Conservation (phyloP, 2,113 vertebrate species). For the Psittacula cyanocephala region DNA sequence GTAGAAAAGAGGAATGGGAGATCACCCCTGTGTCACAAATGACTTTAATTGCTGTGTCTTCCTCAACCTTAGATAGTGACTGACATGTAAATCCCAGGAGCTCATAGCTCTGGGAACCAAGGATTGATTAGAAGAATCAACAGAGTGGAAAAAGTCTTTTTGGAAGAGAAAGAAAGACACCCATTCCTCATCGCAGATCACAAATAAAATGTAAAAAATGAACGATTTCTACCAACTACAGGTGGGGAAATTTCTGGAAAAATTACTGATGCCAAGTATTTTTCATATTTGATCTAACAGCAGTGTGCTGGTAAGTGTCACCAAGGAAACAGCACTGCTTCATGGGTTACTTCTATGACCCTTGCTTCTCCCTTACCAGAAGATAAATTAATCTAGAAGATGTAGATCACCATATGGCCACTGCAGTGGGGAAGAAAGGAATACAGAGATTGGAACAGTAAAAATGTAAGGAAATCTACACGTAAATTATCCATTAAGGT, state of each 20-base stretch:
- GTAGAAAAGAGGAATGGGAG: background rate
- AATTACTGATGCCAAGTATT: background rate
- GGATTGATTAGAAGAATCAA: background rate
- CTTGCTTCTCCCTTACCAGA: rapidly evolving
- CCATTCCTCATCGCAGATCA: background rate
- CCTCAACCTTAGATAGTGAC: background rate
- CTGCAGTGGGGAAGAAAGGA: background rate
- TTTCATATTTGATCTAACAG: background rate
- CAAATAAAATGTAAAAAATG: background rate
- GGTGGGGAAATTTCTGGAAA: background rate
- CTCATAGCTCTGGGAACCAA: background rate
- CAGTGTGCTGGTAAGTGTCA: background rate
- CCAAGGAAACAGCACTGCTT: background rate
- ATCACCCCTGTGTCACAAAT: background rate
- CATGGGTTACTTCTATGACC: rapidly evolving
- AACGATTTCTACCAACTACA: background rate
- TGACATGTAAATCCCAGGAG: background rate
- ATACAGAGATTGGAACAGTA: background rate
- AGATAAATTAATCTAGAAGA: background rate
- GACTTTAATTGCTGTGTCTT: background rate
- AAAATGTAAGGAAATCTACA: background rate
- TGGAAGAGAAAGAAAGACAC: background rate
- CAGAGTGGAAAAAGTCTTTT: background rate
- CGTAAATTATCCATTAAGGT: background rate
- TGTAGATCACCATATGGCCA: background rate